Evolutionary conservation across 2,113 vertebrate genomes (phyloP), one percentile per base, ranked within the genome.

Genomic region (Aptenodytes patagonicus): DNA sequence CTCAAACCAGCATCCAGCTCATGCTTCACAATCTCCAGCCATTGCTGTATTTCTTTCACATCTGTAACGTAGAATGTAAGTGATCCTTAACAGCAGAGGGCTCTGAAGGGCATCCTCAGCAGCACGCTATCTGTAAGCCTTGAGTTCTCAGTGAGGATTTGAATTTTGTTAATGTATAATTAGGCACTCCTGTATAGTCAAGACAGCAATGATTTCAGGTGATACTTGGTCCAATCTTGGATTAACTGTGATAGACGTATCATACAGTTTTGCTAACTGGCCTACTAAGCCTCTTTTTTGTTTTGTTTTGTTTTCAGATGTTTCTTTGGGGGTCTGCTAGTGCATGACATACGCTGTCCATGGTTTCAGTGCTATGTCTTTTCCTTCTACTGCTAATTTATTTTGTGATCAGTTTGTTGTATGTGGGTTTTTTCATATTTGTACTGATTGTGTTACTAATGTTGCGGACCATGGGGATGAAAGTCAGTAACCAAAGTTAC

Each of bases 401-500:
- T 17, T 70, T 62, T 77, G 21, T 38, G 19, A 46, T 76, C 44
- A 24, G 22, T 57, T 72, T 89, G 15, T n/a, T 60, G 6, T 29
- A 28, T 6, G 31, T 51, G 15, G 11, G 65, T 7, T 78, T 71
- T 89, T 70, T 83, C 64, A 12, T 76, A 83, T 87, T 90, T 7
- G 10, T 89, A 70, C 47, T 38, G 9, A 1, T 77, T 34, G 34
- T 84, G 64, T 73, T 60, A 17, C 17, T 94, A 44, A 42, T 85
- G 26, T 46, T 89, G 17, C 24, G 25, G 80, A 86, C 31, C 20
- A 47, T 13, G 64, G 62, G 32, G 52, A 51, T 75, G 64, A 89
- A 93, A 94, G 86, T 95, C 95, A 95, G 64, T 87, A 93, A 96
- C 68, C 44, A 95, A 97, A 97, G 87, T 95, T 95, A 95, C 72